Conservation (phyloP, 2,113 vertebrate species). For the Carlito syrichta region DNA sequence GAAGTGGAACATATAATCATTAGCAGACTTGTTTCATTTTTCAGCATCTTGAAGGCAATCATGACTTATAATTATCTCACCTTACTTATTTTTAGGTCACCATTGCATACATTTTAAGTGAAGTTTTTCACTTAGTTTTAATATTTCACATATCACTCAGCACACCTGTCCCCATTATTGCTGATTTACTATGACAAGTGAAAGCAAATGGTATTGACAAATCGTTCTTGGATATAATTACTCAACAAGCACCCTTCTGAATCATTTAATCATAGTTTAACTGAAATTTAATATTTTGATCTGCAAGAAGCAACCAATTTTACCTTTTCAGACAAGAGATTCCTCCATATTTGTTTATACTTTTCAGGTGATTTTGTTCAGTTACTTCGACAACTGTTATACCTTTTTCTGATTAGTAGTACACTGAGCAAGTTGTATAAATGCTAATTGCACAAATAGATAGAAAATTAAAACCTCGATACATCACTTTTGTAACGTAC, state of each 20-base stretch:
- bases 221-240: not conserved
- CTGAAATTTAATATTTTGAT: not conserved
- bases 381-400: not conserved
- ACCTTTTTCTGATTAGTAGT: not conserved
- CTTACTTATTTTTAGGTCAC: not conserved
- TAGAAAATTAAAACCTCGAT: not conserved
- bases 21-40: not conserved
- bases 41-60: not conserved
- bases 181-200: constrained; percentile 35
- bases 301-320: not conserved
- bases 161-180: not conserved
- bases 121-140: not conserved
- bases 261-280: not conserved
- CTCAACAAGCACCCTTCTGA: not conserved
- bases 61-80: not conserved
- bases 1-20: constrained; percentile 2
- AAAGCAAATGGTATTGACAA: constrained; percentile 1
- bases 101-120: not conserved
- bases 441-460: not conserved
- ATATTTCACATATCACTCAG: not conserved
- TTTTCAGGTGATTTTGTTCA: not conserved
- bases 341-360: not conserved
- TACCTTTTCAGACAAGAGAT: not conserved
- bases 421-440: not conserved
- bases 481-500: not conserved